A percentile compares a stretch with the other conserved stretches of the same genome.
Conservation (phyloP, 2,113 vertebrate genomes). For the Lepus europaeus region DNA sequence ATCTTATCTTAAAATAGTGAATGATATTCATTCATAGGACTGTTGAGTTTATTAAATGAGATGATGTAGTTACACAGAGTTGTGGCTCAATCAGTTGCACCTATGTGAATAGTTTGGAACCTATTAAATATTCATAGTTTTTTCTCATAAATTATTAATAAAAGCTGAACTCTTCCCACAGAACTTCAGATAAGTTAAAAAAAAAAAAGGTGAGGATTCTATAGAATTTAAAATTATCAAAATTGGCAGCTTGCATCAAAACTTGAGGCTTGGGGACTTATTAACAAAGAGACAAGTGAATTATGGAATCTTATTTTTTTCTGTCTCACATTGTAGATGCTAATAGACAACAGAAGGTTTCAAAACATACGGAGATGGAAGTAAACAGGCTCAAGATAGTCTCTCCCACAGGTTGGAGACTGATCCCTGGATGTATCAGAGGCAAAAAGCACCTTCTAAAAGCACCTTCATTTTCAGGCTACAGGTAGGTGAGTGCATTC, state of each 20-base stretch:
- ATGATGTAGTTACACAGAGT: neutral
- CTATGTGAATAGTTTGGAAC: neutral
- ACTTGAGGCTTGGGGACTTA: neutral
- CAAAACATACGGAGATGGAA: neutral
- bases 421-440: neutral
- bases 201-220: neutral
- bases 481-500: neutral
- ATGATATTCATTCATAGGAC: neutral
- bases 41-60: neutral
- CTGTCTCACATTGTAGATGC: neutral
- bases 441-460: neutral
- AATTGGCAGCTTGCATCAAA: neutral
- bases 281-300: neutral
- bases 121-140: neutral
- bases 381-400: neutral
- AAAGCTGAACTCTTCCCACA: neutral
- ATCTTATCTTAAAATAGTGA: slow-evolving; percentile 6
- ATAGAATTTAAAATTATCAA: slow-evolving; percentile 2
- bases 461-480: neutral
- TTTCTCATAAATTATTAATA: neutral
- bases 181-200: neutral
- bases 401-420: neutral
- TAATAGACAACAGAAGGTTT: neutral
- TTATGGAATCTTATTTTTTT: slow-evolving; percentile 1
- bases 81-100: neutral